Conservation (phyloP, 2,797 vertebrate species). For the Oreochromis mossambicus region DNA sequence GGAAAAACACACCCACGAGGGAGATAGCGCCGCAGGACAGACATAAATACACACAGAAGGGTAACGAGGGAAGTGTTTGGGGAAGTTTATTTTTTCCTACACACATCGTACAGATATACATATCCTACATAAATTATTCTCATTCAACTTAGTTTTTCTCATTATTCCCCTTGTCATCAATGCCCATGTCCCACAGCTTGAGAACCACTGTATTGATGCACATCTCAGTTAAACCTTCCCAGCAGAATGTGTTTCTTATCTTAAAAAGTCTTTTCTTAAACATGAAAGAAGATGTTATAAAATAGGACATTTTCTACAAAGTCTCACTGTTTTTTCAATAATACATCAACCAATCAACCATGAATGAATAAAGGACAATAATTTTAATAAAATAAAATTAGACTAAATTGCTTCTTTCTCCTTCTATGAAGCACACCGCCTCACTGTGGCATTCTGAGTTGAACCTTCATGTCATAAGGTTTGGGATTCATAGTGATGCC, state of each 20-base stretch:
- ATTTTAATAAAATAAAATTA: neutral
- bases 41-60: neutral
- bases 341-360: neutral
- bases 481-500: slow-evolving; percentile 55
- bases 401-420: neutral
- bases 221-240: neutral
- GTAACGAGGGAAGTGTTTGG: neutral
- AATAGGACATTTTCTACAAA: neutral
- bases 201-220: neutral
- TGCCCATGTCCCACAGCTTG: neutral
- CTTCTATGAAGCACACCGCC: neutral
- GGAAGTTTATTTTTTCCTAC: neutral
- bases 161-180: neutral
- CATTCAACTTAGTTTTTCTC: neutral
- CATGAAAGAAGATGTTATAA: neutral
- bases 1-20: neutral
- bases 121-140: neutral
- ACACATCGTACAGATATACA: accelerated
- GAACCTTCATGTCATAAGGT: slow-evolving; percentile 57
- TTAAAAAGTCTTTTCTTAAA: neutral
- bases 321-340: neutral
- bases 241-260: neutral
- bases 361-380: neutral
- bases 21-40: neutral
- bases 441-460: slow-evolving; percentile 14